These are phyloP conservation scores for Lepilemur ruficaudatus DNA, from an alignment of 2,797 vertebrate species.

Conservation along the genomic window DNA sequence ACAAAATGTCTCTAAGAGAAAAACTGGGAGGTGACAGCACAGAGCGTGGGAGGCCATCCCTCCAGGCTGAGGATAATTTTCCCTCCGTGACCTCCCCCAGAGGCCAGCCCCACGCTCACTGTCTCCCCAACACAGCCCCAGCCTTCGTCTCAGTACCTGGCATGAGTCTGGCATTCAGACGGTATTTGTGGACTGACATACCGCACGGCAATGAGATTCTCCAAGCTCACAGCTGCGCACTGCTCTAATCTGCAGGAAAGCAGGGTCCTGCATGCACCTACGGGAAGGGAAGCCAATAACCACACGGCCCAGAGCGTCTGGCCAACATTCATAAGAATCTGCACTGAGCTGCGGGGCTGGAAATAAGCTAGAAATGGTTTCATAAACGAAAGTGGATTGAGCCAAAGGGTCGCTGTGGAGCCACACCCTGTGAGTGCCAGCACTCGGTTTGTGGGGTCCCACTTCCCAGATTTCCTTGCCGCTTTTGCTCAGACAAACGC, in stretches of 20 bases:
- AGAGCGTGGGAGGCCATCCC: fast-evolving
- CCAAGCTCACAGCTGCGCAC: fast-evolving
- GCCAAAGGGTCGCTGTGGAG: background rate
- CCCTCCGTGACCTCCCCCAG: too few relatives aligned
- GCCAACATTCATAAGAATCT: background rate
- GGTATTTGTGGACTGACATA: background rate
- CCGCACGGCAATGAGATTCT: background rate
- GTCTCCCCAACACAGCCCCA: background rate
- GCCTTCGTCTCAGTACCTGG: background rate
- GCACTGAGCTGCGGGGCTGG: background rate
- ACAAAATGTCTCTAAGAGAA: background rate
- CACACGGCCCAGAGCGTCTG: background rate
- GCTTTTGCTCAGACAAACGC: fast-evolving
- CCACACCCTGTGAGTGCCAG: background rate
- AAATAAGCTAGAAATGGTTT: background rate
- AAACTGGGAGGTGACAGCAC: background rate
- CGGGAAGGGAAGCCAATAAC: background rate
- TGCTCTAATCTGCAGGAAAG: background rate
- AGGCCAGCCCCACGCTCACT: background rate
- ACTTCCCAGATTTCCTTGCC: background rate
- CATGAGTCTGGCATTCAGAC: background rate
- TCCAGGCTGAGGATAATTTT: background rate
- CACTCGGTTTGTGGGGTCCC: background rate
- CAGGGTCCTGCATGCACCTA: background rate
- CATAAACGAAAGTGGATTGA: background rate